Base-by-base conservation (phyloP, 2,888 invertebrate species). In the Drosophila incognita region DNA sequence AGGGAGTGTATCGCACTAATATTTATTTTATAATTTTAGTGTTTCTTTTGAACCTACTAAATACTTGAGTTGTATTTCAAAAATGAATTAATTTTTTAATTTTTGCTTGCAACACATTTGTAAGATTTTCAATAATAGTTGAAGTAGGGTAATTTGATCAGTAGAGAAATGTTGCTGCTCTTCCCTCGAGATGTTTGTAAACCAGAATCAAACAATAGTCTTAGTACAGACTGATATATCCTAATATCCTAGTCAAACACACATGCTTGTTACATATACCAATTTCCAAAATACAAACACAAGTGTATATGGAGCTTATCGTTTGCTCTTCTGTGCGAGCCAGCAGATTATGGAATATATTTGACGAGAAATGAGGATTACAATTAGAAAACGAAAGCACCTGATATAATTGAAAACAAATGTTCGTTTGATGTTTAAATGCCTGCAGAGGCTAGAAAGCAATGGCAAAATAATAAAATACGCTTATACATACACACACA, bases 401-500 rank as follows among this genome's bases (percentile, higher is more conserved):
- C 56, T 58, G 11, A 29, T 36, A 66, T 27, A 54, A 38, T 62
- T 53, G 10, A 63, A 65, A 58, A 77, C 58, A 74, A 46, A 15
- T 46, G 46, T 46, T 15, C 15, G 24, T 46, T 46, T 46, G 46
- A 46, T 24, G 46, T 46, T 68, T 65, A 68, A 68, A 74, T 57
- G 46, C 33, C 59, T 21, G 63, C 48, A 27, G 18, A 49, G 24
- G 57, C 46, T 35, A 51, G 53, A 69, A 79, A 74, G 64, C 48
- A 46, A 53, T 60, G 74, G 89, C 76, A 66, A 70, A 86, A 83
- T 67, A 79, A 78, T 71, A 83, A 80, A 78, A 74, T 72, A 76
- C 69, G 33, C 56, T 56, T 68, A 70, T 53, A 69, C 60, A 57
- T 24, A 48, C 35, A 72, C 18, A 61, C 15, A 48, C 31, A 58